phyloP scores from a whole-genome alignment of 2,797 vertebrate species.

The Emydoidea blandingii region DNA sequence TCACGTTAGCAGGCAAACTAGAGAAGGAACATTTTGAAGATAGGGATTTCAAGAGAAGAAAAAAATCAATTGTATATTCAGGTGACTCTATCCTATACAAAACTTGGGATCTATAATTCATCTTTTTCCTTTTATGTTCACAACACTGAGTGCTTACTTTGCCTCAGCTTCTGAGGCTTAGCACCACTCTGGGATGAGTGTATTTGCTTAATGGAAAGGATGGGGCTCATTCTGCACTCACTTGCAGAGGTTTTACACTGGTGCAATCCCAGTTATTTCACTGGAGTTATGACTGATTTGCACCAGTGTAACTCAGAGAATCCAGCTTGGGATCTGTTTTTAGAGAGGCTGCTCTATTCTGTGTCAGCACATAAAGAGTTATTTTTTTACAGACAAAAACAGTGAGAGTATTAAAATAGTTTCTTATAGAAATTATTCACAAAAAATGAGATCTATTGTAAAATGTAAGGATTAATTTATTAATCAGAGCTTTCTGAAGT shows the following conservation, averaged over 20 bases:
- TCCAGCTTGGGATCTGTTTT: not conserved
- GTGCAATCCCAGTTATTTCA: not conserved
- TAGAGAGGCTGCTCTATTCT: not conserved
- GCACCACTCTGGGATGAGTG: not conserved
- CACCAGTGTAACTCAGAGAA: not conserved
- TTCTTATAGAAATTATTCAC: constrained; percentile 70
- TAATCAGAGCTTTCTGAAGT: constrained; percentile 83
- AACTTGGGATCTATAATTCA: not conserved
- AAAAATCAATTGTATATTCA: not conserved
- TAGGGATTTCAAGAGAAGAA: not conserved
- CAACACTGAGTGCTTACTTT: not conserved
- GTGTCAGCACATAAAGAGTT: constrained; percentile 49
- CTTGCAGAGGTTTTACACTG: not conserved
- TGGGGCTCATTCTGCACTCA: not conserved
- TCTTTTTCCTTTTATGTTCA: not conserved
- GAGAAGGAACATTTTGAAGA: not conserved
- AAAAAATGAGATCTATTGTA: constrained; percentile 75
- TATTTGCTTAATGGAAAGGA: not conserved
- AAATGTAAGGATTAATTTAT: constrained; percentile 82
- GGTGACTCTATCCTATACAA: not conserved
- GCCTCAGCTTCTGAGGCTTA: constrained; percentile 14
- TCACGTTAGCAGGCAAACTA: not conserved
- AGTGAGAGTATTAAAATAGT: constrained; percentile 33
- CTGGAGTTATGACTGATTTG: not conserved
- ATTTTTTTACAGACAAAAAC: constrained; percentile 57